These are phyloP conservation scores for Temnothorax nylanderi DNA, from an alignment of 1,140 invertebrate species.

Conservation along the genomic window DNA sequence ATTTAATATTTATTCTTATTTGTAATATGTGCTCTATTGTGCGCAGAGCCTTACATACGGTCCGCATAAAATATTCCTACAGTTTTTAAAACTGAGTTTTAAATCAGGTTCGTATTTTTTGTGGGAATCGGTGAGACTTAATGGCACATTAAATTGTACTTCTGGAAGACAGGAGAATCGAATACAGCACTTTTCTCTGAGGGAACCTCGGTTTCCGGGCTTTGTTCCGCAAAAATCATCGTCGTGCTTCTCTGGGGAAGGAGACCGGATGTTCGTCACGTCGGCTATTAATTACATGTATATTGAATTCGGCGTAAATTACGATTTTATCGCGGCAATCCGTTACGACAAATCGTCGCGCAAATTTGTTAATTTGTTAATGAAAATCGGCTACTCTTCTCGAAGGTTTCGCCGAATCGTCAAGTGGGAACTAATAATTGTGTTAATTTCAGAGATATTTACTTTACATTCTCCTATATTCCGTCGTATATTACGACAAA, in stretches of 20 bases:
- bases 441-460: not conserved
- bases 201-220: not conserved
- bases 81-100: not conserved
- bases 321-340: not conserved
- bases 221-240: constrained; percentile 22
- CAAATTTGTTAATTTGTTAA: constrained; percentile 1
- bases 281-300: constrained; percentile 27
- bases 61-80: not conserved
- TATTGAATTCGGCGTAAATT: constrained; percentile 1
- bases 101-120: not conserved
- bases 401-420: not conserved
- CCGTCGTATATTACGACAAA: not conserved
- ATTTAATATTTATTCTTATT: too few species aligned
- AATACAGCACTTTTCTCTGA: not conserved
- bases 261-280: constrained; percentile 27
- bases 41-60: too few species aligned
- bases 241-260: not conserved
- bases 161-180: not conserved
- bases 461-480: not conserved
- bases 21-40: too few species aligned
- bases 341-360: not conserved
- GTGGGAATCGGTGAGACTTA: not conserved
- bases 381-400: not conserved
- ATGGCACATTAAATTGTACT: not conserved
- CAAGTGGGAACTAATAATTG: too few species aligned